phyloP scores from a whole-genome alignment of 2,888 invertebrate genomes.

The Venusia cambrica region DNA sequence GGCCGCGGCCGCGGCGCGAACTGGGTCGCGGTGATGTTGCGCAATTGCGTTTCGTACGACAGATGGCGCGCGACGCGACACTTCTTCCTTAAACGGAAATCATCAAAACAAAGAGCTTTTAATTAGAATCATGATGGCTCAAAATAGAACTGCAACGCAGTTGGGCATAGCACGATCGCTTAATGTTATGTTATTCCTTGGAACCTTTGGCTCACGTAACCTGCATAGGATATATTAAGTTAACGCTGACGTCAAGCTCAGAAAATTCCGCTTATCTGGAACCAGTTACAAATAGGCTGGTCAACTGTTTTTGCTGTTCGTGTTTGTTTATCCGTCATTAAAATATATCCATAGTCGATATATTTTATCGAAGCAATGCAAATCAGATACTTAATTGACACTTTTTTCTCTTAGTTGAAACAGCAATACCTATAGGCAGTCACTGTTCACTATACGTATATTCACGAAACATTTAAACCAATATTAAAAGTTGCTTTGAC shows the following conservation, averaged over 20 bases:
- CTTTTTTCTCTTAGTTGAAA: too few relatives aligned
- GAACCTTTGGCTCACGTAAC: conserved; percentile 7
- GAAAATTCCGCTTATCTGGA: conserved; percentile 35
- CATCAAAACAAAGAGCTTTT: conserved; percentile 41
- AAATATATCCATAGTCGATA: too few relatives aligned
- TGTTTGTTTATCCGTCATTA: too few relatives aligned
- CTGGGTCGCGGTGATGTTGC: conserved; percentile 72
- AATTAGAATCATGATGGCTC: conserved; percentile 26
- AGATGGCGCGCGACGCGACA: conserved; percentile 66
- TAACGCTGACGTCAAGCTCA: conserved; percentile 27
- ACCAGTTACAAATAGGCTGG: conserved; percentile 33
- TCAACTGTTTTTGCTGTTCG: conserved; percentile 23
- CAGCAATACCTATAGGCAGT: too few relatives aligned
- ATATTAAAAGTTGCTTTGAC: too few relatives aligned
- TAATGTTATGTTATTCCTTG: conserved; percentile 31
- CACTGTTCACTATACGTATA: too few relatives aligned
- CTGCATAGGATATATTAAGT: conserved; percentile 30
- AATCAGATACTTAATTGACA: too few relatives aligned
- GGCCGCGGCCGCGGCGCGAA: conserved; percentile 70
- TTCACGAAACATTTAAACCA: too few relatives aligned
- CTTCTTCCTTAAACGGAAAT: conserved; percentile 67
- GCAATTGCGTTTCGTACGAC: conserved; percentile 64
- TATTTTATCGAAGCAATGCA: too few relatives aligned
- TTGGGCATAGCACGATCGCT: conserved; percentile 38
- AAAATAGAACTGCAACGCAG: conserved; percentile 37